These are phyloP conservation scores for Crotalus tigris DNA, from an alignment of 2,113 vertebrate species.

Conservation along the genomic window DNA sequence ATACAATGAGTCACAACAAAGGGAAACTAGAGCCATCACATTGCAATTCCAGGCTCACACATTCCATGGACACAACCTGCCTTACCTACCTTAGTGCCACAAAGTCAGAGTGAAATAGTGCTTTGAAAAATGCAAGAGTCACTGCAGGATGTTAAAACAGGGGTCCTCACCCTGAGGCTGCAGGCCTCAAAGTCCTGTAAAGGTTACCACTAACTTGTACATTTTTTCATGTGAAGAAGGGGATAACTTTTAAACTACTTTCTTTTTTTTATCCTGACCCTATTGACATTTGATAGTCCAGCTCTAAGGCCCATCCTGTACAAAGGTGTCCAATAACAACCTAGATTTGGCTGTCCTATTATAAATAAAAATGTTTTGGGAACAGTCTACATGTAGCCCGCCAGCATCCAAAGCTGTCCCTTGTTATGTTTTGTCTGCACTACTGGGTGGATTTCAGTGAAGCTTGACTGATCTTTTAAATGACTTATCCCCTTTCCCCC, in stretches of 20 bases:
- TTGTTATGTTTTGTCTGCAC: neutral
- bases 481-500: neutral
- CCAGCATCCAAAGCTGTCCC: neutral
- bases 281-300: neutral
- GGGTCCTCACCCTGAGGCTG: neutral
- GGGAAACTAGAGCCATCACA: neutral
- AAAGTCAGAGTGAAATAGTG: neutral
- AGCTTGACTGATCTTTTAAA: neutral
- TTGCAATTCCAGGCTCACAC: neutral
- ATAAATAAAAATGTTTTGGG: neutral
- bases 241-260: neutral
- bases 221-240: neutral
- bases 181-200: neutral
- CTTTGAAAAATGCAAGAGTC: neutral
- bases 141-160: neutral
- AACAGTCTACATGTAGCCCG: neutral
- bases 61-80: neutral
- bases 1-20: neutral
- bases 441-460: neutral
- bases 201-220: neutral
- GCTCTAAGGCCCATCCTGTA: neutral
- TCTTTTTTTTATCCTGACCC: neutral
- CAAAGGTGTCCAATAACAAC: neutral
- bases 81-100: neutral
- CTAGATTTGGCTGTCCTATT: neutral